Evolutionary conservation across 2,888 invertebrate species (phyloP).

Genomic region (Crioceris asparagi): DNA sequence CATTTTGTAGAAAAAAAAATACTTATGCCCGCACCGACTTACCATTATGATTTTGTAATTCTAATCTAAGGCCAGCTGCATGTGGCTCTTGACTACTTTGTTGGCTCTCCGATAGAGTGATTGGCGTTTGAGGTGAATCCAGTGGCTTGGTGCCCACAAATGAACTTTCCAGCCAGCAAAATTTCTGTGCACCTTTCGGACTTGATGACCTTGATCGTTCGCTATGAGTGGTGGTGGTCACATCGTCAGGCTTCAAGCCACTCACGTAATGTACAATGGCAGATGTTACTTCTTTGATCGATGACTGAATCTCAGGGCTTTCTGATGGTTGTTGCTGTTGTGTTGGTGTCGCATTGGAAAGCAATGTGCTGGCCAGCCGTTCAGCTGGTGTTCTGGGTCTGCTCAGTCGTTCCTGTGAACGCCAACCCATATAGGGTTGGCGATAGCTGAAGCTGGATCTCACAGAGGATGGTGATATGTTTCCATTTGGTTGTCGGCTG

Average conservation of each 20-base stretch:
- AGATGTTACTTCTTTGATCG: constrained; percentile 86
- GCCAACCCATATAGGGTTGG: constrained; percentile 85
- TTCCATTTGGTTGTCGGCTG: constrained; percentile 50
- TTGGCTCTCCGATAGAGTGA: constrained; percentile 36
- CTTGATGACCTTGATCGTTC: constrained; percentile 31
- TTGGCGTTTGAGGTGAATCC: constrained; percentile 75
- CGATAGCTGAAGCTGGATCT: constrained; percentile 71
- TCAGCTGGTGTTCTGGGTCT: constrained; percentile 77
- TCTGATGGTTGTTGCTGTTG: constrained; percentile 27
- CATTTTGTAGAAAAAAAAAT: too few species aligned
- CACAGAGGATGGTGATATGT: constrained; percentile 53
- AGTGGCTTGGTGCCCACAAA: constrained; percentile 78
- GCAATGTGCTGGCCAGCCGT: constrained; percentile 57
- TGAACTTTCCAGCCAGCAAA: constrained; percentile 88
- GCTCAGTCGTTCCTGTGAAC: constrained; percentile 71
- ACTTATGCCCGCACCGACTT: constrained; percentile 39
- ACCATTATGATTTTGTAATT: constrained; percentile 39
- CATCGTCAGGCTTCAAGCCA: constrained; percentile 48
- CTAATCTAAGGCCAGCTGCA: constrained; percentile 42
- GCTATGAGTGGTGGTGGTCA: constrained; percentile 23
- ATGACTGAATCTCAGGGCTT: constrained; percentile 63
- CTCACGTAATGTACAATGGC: constrained; percentile 87
- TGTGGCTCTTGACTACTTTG: constrained; percentile 16
- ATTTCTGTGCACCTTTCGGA: constrained; percentile 54
- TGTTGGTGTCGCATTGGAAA: too few species aligned